These are phyloP conservation scores for Autographa pulchrina DNA, from an alignment of 2,888 invertebrate genomes.

Conservation along the genomic window DNA sequence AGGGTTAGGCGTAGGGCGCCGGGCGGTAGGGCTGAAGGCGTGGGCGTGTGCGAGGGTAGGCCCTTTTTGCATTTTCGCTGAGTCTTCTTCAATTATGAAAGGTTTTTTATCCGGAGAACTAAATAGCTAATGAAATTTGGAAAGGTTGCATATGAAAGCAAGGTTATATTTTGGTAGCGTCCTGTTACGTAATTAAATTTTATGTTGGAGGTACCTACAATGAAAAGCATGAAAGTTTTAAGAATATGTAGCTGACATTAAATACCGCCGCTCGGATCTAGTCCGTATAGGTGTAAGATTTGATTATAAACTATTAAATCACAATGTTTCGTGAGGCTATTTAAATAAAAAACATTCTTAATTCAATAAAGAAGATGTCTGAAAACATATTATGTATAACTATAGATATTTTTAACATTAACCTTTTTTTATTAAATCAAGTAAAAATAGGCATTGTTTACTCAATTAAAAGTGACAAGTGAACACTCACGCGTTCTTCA, in stretches of 20 bases:
- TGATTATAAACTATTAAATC: too few relatives aligned
- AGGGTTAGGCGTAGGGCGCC: conserved; percentile 31
- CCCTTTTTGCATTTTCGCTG: conserved; percentile 65
- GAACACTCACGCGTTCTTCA: neutral
- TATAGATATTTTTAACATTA: too few relatives aligned
- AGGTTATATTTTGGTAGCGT: neutral
- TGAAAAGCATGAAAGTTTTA: too few relatives aligned
- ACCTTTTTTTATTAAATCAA: too few relatives aligned
- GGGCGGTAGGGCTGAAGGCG: conserved; percentile 28
- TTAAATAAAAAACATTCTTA: too few relatives aligned
- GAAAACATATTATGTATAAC: too few relatives aligned
- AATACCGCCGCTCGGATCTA: too few relatives aligned
- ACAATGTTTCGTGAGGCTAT: too few relatives aligned
- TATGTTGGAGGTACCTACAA: neutral
- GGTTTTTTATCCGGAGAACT: conserved; percentile 56
- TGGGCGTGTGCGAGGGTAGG: conserved; percentile 53
- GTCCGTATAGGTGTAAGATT: too few relatives aligned
- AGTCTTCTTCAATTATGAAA: conserved; percentile 67
- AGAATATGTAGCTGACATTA: too few relatives aligned
- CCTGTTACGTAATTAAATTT: neutral
- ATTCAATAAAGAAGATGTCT: too few relatives aligned
- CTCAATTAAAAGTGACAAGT: neutral
- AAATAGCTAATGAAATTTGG: conserved; percentile 39
- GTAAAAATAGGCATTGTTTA: too few relatives aligned
- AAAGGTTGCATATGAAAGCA: neutral